Evolutionary conservation across 2,888 invertebrate species (phyloP).

Genomic region (Petrolisthes manimaculis): DNA sequence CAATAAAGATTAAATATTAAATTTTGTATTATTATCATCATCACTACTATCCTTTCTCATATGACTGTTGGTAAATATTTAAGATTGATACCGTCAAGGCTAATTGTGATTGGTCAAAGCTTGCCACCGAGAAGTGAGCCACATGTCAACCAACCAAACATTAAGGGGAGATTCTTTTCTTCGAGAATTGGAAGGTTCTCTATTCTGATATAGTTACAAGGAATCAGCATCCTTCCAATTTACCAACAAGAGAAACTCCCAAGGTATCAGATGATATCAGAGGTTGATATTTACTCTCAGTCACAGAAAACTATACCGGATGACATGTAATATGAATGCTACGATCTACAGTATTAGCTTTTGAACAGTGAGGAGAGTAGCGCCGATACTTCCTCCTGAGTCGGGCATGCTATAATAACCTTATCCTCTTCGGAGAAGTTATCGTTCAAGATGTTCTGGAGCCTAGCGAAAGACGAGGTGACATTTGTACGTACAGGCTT

Average conservation of each 20-base stretch:
- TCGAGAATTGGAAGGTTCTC: too few relatives aligned
- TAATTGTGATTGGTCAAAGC: too few relatives aligned
- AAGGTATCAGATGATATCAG: background rate
- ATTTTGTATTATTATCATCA: background rate
- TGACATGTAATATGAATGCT: background rate
- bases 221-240: too few relatives aligned
- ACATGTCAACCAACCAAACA: too few relatives aligned
- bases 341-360: slow-evolving; percentile 46
- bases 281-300: background rate
- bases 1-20: background rate
- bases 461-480: slow-evolving; percentile 54
- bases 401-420: slow-evolving; percentile 88
- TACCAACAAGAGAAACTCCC: too few relatives aligned
- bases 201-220: too few relatives aligned
- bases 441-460: slow-evolving; percentile 72
- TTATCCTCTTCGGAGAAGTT: slow-evolving; percentile 86
- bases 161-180: too few relatives aligned
- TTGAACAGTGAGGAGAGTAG: slow-evolving; percentile 76
- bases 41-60: too few relatives aligned
- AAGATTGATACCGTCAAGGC: too few relatives aligned
- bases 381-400: slow-evolving; percentile 92
- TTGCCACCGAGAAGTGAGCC: too few relatives aligned
- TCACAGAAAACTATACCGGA: background rate
- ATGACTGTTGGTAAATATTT: too few relatives aligned
- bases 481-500: slow-evolving; percentile 71